These are phyloP conservation scores for Dromiciops gliroides DNA, from an alignment of 2,113 vertebrate species.

Conservation along the genomic window DNA sequence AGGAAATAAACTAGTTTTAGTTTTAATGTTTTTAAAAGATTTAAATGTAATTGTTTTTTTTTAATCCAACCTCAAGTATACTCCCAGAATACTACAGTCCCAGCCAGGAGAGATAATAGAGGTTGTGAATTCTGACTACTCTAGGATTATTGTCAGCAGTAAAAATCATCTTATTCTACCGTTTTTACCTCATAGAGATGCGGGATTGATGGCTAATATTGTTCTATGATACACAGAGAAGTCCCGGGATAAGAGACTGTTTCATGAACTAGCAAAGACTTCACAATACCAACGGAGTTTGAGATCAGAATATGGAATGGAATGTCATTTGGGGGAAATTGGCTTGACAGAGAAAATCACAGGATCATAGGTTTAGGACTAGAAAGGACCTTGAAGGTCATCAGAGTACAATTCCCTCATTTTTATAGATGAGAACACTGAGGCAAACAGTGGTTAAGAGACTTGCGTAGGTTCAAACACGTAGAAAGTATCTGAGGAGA, in stretches of 20 bases:
- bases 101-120: background rate
- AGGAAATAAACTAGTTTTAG: constrained; percentile 43
- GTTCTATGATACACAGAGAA: background rate
- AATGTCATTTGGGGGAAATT: constrained; percentile 3
- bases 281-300: background rate
- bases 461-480: background rate
- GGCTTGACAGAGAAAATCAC: background rate
- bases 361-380: background rate
- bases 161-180: background rate
- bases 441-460: background rate
- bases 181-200: background rate
- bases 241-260: background rate
- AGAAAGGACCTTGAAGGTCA: background rate
- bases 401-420: background rate
- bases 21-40: background rate
- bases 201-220: background rate
- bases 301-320: background rate
- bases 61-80: background rate
- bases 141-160: background rate
- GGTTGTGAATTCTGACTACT: background rate
- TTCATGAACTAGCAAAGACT: background rate
- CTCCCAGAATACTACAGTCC: constrained; percentile 9
- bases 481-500: background rate
- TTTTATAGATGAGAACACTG: background rate
- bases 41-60: constrained; percentile 6